phyloP scores from a whole-genome alignment of 2,797 vertebrate species.

The Scarus forsteni region DNA sequence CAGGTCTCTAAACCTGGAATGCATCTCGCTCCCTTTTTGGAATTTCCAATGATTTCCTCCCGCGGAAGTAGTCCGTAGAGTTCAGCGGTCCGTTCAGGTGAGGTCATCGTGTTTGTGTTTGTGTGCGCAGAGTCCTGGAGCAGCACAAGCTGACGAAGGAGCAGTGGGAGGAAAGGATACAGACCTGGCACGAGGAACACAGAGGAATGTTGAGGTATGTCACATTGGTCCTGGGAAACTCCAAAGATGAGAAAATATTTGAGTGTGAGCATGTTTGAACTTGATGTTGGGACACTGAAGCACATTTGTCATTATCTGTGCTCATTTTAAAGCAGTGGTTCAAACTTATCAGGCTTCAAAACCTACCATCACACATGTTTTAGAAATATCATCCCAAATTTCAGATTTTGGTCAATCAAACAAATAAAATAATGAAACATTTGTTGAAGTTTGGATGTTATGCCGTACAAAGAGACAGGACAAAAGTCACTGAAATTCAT shows the following conservation, averaged over 20 bases:
- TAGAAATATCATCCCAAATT: no score
- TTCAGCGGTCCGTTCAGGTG: slow-evolving; percentile 33
- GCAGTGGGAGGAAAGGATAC: slow-evolving; percentile 98
- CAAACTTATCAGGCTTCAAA: no score
- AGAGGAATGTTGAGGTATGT: slow-evolving; percentile 93
- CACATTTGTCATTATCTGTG: no score
- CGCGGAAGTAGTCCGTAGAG: slow-evolving; percentile 28
- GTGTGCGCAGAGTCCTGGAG: slow-evolving; percentile 89
- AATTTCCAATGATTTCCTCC: slow-evolving; percentile 43
- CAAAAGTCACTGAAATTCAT: no score
- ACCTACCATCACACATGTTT: no score
- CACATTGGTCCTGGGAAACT: background rate
- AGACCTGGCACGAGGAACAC: slow-evolving; percentile 97
- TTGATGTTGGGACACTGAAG: background rate
- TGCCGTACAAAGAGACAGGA: no score
- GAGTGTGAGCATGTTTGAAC: background rate
- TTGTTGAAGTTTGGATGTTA: no score
- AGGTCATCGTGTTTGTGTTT: slow-evolving; percentile 39
- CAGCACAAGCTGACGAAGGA: slow-evolving; percentile 99
- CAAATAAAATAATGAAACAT: no score
- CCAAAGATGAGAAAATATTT: background rate
- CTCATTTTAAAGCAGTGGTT: no score
- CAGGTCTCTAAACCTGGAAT: slow-evolving; percentile 5
- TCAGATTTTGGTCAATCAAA: no score
- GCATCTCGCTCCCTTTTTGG: slow-evolving; percentile 12